Evolutionary conservation across 2,113 vertebrate species (phyloP).

Genomic region (Psittacula cyanocephala): DNA sequence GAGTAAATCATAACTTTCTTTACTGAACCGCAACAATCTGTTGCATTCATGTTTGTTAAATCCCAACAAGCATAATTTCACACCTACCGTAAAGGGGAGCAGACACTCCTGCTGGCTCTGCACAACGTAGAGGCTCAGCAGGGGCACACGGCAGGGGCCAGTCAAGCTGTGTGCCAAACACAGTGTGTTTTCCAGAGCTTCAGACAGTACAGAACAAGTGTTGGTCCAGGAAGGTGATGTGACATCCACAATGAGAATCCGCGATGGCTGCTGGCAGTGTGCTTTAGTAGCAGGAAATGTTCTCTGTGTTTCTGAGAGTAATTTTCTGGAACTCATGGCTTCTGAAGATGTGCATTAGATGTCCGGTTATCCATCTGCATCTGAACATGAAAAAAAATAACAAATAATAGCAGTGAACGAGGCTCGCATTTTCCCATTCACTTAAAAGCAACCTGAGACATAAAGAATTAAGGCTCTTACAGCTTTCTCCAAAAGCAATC

Average conservation of each 20-base stretch:
- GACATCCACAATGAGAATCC: constrained; percentile 84
- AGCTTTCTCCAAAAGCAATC: neutral
- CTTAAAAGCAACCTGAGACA: neutral
- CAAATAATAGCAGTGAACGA: neutral
- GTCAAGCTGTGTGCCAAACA: constrained; percentile 81
- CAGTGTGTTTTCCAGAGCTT: constrained; percentile 89
- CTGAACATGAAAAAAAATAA: neutral
- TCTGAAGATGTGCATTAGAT: neutral
- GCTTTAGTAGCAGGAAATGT: neutral
- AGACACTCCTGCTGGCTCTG: constrained; percentile 88
- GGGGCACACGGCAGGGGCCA: constrained; percentile 83
- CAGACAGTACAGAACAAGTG: constrained; percentile 76
- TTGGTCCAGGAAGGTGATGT: constrained; percentile 81
- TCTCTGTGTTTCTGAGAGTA: neutral
- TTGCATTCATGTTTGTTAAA: neutral
- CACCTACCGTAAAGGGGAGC: constrained; percentile 88
- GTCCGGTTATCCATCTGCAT: neutral
- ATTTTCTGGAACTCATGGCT: constrained; percentile 59
- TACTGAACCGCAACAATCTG: neutral
- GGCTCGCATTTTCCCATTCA: neutral
- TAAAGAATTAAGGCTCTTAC: neutral
- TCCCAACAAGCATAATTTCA: neutral
- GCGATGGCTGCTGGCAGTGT: constrained; percentile 74
- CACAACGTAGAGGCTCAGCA: constrained; percentile 87
- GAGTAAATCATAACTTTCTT: neutral